Conservation (phyloP, 2,888 invertebrate genomes). For the Drosophila dives region DNA sequence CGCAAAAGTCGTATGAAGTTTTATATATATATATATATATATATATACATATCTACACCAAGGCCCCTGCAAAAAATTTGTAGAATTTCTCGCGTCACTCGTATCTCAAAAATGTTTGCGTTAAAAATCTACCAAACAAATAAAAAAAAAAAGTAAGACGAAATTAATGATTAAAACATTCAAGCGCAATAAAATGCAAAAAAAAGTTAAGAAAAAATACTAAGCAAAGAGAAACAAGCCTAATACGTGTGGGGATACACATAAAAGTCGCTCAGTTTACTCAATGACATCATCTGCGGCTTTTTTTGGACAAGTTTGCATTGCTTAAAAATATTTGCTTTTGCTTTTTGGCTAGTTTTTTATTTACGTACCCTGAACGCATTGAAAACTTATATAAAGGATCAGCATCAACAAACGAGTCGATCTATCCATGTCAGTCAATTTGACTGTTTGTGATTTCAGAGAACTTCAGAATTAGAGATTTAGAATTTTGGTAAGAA, state of each 20-base stretch:
- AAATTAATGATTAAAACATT: slow-evolving; percentile 65
- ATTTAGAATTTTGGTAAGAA: background rate
- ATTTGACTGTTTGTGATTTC: background rate
- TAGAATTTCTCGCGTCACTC: slow-evolving; percentile 42
- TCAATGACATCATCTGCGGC: slow-evolving; percentile 66
- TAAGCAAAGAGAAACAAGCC: slow-evolving; percentile 55
- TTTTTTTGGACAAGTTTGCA: slow-evolving; percentile 38
- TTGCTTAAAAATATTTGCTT: slow-evolving; percentile 27
- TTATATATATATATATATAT: background rate
- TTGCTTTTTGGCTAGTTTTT: slow-evolving; percentile 29
- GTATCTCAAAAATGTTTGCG: slow-evolving; percentile 71
- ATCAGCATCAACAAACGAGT: background rate
- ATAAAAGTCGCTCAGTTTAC: slow-evolving; percentile 64
- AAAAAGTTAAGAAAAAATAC: slow-evolving; percentile 46
- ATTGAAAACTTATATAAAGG: background rate
- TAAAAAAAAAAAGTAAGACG: background rate
- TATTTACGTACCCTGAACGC: slow-evolving; percentile 3
- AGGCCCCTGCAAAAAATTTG: slow-evolving; percentile 16
- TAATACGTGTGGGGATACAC: slow-evolving; percentile 55
- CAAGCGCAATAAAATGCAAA: slow-evolving; percentile 59
- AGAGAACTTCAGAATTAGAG: background rate
- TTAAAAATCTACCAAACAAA: slow-evolving; percentile 45
- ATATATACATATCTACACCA: background rate
- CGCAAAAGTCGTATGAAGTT: slow-evolving; percentile 47
- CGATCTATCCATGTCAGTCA: background rate